Evolutionary conservation across 2,888 invertebrate genomes (phyloP).

Genomic region (Celastrina argiolus): DNA sequence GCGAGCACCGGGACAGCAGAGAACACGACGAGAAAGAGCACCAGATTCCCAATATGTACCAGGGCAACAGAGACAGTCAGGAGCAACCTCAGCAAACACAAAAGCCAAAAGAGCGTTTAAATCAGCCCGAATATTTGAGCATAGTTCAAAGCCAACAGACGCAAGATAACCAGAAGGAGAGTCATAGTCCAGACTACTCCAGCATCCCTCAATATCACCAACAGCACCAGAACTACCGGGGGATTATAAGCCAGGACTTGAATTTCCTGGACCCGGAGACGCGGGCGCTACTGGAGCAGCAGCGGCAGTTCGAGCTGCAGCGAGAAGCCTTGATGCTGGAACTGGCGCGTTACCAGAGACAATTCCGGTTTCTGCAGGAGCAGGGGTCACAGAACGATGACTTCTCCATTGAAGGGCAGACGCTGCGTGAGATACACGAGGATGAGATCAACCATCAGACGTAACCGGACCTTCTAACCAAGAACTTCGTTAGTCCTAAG

Average conservation of each 20-base stretch:
- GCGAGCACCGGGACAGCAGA: background rate
- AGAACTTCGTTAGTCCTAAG: too few species aligned
- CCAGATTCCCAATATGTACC: constrained; percentile 35
- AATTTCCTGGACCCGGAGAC: constrained; percentile 33
- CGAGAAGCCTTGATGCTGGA: constrained; percentile 37
- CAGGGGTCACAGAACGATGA: constrained; percentile 36
- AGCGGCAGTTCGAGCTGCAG: constrained; percentile 42
- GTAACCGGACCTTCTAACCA: background rate
- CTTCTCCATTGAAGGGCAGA: constrained; percentile 1
- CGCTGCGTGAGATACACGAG: background rate
- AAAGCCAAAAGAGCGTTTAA: too few species aligned
- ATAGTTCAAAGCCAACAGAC: background rate
- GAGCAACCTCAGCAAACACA: too few species aligned
- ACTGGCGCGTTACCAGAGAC: constrained; percentile 42
- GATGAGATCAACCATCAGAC: background rate
- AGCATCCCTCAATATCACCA: background rate
- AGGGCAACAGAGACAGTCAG: constrained; percentile 24
- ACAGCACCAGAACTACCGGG: constrained; percentile 28
- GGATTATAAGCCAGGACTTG: background rate
- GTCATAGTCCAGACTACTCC: background rate
- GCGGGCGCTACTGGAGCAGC: constrained; percentile 40
- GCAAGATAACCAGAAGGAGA: constrained; percentile 28
- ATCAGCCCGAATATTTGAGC: background rate
- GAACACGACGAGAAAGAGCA: constrained; percentile 35
- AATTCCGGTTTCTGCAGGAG: constrained; percentile 41